Percentiles rank a stretch among this genome's conserved stretches.
Evolutionary conservation across 2,888 invertebrate genomes (phyloP).

Genomic region (Dusona sp.): DNA sequence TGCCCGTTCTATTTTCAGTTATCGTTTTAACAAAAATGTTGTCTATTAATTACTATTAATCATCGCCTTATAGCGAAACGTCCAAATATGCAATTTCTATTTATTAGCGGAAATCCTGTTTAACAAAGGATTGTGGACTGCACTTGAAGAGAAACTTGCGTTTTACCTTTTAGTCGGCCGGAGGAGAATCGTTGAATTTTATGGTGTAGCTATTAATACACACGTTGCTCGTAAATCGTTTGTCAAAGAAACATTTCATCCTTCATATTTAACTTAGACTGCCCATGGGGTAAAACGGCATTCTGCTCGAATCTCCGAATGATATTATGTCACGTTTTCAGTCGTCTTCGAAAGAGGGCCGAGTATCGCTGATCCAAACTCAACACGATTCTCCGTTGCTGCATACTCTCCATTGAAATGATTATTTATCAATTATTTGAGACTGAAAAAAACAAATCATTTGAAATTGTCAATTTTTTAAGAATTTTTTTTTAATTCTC

Average conservation of each 20-base stretch:
- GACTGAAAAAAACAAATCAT: not conserved
- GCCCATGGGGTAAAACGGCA: constrained; percentile 7
- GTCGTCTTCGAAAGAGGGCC: not conserved
- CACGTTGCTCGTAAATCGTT: constrained; percentile 1
- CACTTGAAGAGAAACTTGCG: too few species aligned
- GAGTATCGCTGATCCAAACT: not conserved
- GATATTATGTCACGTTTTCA: not conserved
- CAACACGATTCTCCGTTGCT: not conserved
- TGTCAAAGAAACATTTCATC: constrained; percentile 10
- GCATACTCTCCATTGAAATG: not conserved
- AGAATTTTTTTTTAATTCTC: not conserved
- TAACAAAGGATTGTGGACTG: not conserved
- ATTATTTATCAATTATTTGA: not conserved
- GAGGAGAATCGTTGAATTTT: not conserved
- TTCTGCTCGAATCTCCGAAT: not conserved
- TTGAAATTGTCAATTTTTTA: not conserved
- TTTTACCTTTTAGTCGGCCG: not conserved
- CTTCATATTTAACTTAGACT: constrained; percentile 14
- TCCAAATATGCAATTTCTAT: not conserved
- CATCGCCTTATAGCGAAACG: not conserved
- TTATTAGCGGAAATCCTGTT: not conserved
- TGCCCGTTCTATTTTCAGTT: not conserved
- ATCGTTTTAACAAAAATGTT: not conserved
- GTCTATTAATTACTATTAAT: not conserved
- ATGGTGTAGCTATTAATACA: constrained; percentile 1